Evolutionary conservation across 2,113 vertebrate genomes (phyloP), one percentile per base, ranked within the genome.

Genomic region (Ctenomys sociabilis): DNA sequence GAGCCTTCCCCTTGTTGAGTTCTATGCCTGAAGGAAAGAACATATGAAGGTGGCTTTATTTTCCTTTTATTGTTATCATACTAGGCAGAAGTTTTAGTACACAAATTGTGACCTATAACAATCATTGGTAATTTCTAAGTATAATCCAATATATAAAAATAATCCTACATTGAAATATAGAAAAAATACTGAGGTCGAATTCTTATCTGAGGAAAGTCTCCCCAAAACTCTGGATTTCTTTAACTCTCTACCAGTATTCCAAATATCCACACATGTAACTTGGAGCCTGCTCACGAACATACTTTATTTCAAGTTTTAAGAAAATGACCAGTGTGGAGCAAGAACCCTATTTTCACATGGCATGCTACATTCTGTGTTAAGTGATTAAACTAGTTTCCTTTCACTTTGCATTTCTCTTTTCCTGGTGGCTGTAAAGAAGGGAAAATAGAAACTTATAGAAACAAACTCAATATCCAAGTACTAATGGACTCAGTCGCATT

Each of bases 401-500:
- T 93, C 75, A 40, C 52, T 88, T 90, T 96, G 59, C 40, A 81
- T 95, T 93, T 92, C 35, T 86, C 22, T 90, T 93, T 70, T 94
- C 91, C 83, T 68, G 85, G 19, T 87, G 83, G 70, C 37, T 81
- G 59, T 63, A 91, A 52, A 24, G 81, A 64, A 96, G 84, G 10
- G 12, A 30, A 59, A 80, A 81, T n/a, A 95, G 88, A 95, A 88
- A 66, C 10, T 86, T 64, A 85, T 40, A 88, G 95, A 97, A 96
- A 84, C 86, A 97, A 97, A 96, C 85, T 95, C 96, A 97, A 72
- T 95, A 92, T 93, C 92, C 26, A 97, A 78, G 92, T 96, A 91
- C 87, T 97, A 97, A 97, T 97, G 93, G 96, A 93, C 89, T 97
- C 54, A n/a, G 95, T 97, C 97, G 92, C 94, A 92, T 95, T 97